These are phyloP conservation scores for Coenonympha arcania DNA, from an alignment of 2,888 invertebrate species.

Conservation along the genomic window DNA sequence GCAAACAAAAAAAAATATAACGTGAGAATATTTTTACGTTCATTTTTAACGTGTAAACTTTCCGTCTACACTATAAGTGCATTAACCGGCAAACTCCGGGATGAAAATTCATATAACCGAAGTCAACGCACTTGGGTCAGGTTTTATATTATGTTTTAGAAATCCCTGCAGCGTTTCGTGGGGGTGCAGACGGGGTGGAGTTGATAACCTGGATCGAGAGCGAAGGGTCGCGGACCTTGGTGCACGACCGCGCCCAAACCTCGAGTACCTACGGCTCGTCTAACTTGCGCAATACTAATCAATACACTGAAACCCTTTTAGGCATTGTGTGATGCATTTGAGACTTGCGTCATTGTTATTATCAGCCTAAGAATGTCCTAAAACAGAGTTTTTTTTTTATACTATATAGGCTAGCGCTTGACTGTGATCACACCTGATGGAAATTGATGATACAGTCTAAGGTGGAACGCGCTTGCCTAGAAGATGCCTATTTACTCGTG, in stretches of 20 bases:
- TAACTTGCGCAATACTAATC: constrained; percentile 9
- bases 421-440: too few species aligned
- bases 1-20: not conserved
- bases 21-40: not conserved
- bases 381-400: too few species aligned
- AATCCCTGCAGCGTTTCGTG: constrained; percentile 63
- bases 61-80: constrained; percentile 15
- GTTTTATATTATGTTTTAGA: constrained; percentile 64
- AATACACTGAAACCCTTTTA: constrained; percentile 3
- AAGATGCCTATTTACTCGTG: too few species aligned
- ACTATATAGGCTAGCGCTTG: too few species aligned
- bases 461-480: too few species aligned
- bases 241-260: constrained; percentile 56
- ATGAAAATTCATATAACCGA: constrained; percentile 26
- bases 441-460: too few species aligned
- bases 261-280: not conserved
- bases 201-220: constrained; percentile 72
- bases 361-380: too few species aligned
- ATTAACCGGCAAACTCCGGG: constrained; percentile 18
- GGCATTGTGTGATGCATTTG: not conserved
- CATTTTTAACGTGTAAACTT: constrained; percentile 2
- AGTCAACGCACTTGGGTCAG: constrained; percentile 65
- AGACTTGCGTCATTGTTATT: too few species aligned
- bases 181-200: constrained; percentile 47
- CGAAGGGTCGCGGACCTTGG: constrained; percentile 66